Evolutionary conservation across 2,113 vertebrate genomes (phyloP).

Genomic region (Phyllopteryx taeniolatus): DNA sequence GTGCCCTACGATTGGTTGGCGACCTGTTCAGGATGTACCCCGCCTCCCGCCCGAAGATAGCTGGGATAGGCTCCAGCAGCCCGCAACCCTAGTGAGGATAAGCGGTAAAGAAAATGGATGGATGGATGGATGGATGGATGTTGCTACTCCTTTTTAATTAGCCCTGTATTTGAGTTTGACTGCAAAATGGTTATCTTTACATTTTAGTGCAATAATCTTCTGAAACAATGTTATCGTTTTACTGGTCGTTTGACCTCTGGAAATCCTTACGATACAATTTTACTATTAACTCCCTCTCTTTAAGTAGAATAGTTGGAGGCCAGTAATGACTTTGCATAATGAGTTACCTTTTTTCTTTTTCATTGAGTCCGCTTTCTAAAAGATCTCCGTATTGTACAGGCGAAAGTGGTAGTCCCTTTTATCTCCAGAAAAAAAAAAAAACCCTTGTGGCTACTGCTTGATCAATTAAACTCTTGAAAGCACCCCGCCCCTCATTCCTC

Average conservation of each 20-base stretch:
- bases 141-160: constrained; percentile 11
- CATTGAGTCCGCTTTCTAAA: constrained; percentile 67
- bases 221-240: constrained; percentile 52
- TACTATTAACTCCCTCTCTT: constrained; percentile 59
- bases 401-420: constrained; percentile 69
- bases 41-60: no score
- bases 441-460: constrained; percentile 71
- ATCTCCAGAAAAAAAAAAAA: constrained; percentile 69
- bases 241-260: constrained; percentile 64
- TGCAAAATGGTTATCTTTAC: constrained; percentile 40
- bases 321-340: constrained; percentile 76
- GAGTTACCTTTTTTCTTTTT: constrained; percentile 67
- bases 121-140: no score
- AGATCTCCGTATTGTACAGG: constrained; percentile 72
- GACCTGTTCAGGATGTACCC: no score
- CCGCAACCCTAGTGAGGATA: no score
- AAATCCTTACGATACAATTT: constrained; percentile 59
- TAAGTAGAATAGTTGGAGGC: constrained; percentile 62
- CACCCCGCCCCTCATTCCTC: constrained; percentile 56
- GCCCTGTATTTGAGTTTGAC: constrained; percentile 39
- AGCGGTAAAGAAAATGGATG: no score
- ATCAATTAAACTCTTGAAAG: constrained; percentile 81
- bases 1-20: no score
- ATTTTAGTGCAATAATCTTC: constrained; percentile 49
- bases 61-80: no score